Evolutionary conservation across 1,140 invertebrate genomes (phyloP).

Genomic region (Drosophila saltans): DNA sequence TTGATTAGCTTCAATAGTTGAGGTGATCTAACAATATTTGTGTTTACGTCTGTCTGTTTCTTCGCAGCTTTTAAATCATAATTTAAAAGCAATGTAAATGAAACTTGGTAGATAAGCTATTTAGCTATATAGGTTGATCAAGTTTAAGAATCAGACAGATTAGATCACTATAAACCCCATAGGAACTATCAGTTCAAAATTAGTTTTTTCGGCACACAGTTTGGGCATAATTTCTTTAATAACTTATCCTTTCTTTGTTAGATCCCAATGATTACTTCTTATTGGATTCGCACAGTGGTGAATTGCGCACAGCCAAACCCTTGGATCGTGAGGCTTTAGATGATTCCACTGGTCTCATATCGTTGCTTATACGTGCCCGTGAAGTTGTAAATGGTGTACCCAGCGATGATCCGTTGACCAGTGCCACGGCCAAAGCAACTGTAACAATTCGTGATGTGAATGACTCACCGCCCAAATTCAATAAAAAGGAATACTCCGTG

Average conservation of each 20-base stretch:
- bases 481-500: slow-evolving; percentile 91
- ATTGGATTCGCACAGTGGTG: slow-evolving; percentile 90
- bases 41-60: too few relatives aligned
- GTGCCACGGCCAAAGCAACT: slow-evolving; percentile 88
- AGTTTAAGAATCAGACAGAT: too few relatives aligned
- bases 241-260: slow-evolving; percentile 71
- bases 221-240: not conserved
- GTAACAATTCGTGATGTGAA: slow-evolving; percentile 96
- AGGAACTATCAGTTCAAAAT: not conserved
- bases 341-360: slow-evolving; percentile 91
- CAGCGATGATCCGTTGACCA: slow-evolving; percentile 87
- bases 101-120: too few relatives aligned
- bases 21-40: too few relatives aligned
- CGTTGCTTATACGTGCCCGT: slow-evolving; percentile 88
- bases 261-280: slow-evolving; percentile 95
- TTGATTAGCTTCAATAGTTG: too few relatives aligned
- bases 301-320: slow-evolving; percentile 91
- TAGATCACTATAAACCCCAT: too few relatives aligned
- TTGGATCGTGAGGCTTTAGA: slow-evolving; percentile 92
- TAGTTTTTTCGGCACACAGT: too few relatives aligned
- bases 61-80: too few relatives aligned
- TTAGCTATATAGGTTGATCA: too few relatives aligned
- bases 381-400: slow-evolving; percentile 90
- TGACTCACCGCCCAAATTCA: slow-evolving; percentile 94
- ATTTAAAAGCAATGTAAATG: too few relatives aligned